Conservation (phyloP, 2,113 vertebrate species). For the Salvelinus fontinalis region DNA sequence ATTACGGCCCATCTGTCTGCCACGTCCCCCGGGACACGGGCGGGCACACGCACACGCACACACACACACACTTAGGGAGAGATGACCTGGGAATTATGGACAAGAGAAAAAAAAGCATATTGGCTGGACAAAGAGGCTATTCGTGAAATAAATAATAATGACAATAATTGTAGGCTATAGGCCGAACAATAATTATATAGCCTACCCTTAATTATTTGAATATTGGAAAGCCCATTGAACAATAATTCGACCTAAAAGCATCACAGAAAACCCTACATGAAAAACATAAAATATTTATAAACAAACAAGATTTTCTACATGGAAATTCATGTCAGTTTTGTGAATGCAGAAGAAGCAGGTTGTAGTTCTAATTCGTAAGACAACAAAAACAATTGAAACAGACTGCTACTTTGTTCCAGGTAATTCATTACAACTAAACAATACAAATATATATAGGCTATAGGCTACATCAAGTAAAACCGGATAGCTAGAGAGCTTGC, state of each 20-base stretch:
- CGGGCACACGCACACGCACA: not conserved
- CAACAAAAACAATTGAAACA: too few relatives aligned
- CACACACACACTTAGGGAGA: not conserved
- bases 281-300: not conserved
- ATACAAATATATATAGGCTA: too few relatives aligned
- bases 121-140: not conserved
- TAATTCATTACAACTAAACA: too few relatives aligned
- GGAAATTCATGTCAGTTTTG: too few relatives aligned
- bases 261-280: not conserved
- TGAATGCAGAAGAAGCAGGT: too few relatives aligned
- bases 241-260: not conserved
- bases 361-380: not conserved
- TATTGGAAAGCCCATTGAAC: not conserved
- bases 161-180: too few relatives aligned
- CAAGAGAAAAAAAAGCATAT: not conserved
- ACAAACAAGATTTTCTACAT: not conserved
- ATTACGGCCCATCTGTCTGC: conserved; percentile 80
- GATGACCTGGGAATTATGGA: not conserved
- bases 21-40: conserved; percentile 75
- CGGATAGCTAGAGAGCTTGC: too few relatives aligned
- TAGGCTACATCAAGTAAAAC: too few relatives aligned
- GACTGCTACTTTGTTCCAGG: too few relatives aligned
- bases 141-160: too few relatives aligned
- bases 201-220: too few relatives aligned
- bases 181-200: too few relatives aligned